phyloP scores from a whole-genome alignment of 2,113 vertebrate genomes.

The Colaptes auratus region DNA sequence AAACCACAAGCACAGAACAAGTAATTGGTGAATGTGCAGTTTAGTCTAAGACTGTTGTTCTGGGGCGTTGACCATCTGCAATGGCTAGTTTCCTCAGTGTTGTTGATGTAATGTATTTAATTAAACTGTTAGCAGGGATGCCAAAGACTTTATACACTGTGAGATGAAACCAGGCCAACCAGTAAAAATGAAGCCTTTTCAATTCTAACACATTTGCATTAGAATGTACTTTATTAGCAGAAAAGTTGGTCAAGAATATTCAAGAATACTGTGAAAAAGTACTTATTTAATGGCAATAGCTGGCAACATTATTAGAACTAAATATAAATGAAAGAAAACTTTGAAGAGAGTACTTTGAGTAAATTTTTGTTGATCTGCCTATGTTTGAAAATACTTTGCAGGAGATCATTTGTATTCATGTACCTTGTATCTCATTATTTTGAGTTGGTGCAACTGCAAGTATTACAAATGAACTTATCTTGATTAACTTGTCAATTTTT shows the following conservation, averaged over 20 bases:
- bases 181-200: conserved; percentile 2
- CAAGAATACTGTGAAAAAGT: neutral
- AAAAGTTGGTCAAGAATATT: neutral
- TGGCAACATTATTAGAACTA: neutral
- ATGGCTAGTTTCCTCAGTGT: neutral
- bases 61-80: neutral
- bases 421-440: neutral
- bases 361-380: neutral
- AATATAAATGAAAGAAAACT: neutral
- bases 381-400: neutral
- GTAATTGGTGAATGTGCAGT: neutral
- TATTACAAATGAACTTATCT: neutral
- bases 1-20: neutral
- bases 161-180: neutral
- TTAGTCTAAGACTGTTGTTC: neutral
- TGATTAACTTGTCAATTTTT: neutral
- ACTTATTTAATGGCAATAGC: neutral
- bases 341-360: neutral
- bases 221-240: neutral
- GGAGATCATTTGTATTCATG: neutral
- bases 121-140: neutral
- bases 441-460: neutral
- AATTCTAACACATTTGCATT: conserved; percentile 4
- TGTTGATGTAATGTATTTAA: conserved; percentile 5
- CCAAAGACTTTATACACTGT: neutral